Evolutionary conservation across 2,113 vertebrate genomes (phyloP).

Genomic region (Gadus chalcogrammus): DNA sequence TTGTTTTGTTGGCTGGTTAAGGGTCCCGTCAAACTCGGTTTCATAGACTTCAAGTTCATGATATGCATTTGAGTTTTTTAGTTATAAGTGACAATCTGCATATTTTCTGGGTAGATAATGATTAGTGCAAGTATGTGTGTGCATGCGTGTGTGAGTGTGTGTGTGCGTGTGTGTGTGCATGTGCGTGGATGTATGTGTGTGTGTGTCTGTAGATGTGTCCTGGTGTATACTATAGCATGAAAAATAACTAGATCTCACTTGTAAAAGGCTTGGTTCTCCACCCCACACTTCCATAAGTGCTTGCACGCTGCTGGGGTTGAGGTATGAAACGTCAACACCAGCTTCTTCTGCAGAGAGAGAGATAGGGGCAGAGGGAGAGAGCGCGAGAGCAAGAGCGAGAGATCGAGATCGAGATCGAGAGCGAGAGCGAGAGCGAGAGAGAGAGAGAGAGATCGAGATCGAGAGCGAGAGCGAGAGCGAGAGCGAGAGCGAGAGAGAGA

Average conservation of each 20-base stretch:
- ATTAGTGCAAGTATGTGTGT: neutral
- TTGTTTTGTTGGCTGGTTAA: no score
- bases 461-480: neutral
- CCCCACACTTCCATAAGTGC: slow-evolving; percentile 97
- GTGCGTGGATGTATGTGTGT: neutral
- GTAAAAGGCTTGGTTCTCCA: slow-evolving; percentile 99
- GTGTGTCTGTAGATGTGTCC: neutral
- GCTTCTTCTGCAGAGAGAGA: slow-evolving; percentile 84
- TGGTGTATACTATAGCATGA: no score
- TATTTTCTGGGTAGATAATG: no score
- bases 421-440: slow-evolving; percentile 55
- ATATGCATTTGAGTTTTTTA: no score
- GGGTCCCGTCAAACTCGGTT: no score
- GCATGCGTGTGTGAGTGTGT: neutral
- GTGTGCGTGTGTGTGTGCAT: neutral
- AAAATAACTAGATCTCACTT: slow-evolving; percentile 77
- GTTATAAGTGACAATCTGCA: no score
- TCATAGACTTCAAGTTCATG: no score
- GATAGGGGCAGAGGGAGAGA: neutral
- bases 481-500: slow-evolving; percentile 20
- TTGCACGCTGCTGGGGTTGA: slow-evolving; percentile 98
- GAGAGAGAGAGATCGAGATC: slow-evolving; percentile 14
- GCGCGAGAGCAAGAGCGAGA: neutral
- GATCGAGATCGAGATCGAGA: neutral
- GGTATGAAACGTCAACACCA: slow-evolving; percentile 93